Percentiles rank a stretch among this genome's conserved stretches.
These are phyloP conservation scores for Drosophila ananassae DNA, from an alignment of 1,140 invertebrate genomes.

Conservation along the genomic window DNA sequence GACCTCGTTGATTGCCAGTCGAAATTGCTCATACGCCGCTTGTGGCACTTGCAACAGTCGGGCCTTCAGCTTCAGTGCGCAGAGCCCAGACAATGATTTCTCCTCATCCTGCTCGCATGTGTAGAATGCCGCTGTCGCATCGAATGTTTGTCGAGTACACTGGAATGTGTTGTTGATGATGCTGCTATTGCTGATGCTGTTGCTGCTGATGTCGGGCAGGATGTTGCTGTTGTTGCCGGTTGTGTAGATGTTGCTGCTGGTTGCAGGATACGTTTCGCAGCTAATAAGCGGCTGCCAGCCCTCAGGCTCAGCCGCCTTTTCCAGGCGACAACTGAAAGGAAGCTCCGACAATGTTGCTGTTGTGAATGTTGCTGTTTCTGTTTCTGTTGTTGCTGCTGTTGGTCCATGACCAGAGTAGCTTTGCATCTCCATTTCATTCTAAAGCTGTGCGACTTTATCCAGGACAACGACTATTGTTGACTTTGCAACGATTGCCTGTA, in stretches of 20 bases:
- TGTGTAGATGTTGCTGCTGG: constrained; percentile 13
- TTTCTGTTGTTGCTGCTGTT: constrained; percentile 52
- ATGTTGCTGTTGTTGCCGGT: constrained; percentile 21
- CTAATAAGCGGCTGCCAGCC: constrained; percentile 64
- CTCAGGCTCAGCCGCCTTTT: constrained; percentile 42
- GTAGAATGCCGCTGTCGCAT: constrained; percentile 51
- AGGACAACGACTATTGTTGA: constrained; percentile 47
- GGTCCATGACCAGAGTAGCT: constrained; percentile 78
- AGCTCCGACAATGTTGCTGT: constrained; percentile 33
- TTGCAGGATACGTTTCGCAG: constrained; percentile 44
- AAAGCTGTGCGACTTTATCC: constrained; percentile 66
- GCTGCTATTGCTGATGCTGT: constrained; percentile 39
- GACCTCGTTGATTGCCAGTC: constrained; percentile 65
- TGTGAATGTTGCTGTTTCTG: constrained; percentile 16
- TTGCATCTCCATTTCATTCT: constrained; percentile 84
- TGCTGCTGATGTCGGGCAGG: constrained; percentile 31
- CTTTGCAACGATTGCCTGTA: constrained; percentile 11
- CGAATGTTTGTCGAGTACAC: constrained; percentile 61
- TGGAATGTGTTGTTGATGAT: constrained; percentile 66
- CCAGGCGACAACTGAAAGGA: constrained; percentile 62
- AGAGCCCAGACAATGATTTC: constrained; percentile 37
- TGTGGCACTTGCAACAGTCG: constrained; percentile 56
- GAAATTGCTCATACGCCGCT: constrained; percentile 73
- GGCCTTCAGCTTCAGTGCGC: constrained; percentile 52
- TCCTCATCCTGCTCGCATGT: constrained; percentile 39